phyloP scores from a whole-genome alignment of 1,140 invertebrate genomes.

The Trachymyrmex cornetzi region DNA sequence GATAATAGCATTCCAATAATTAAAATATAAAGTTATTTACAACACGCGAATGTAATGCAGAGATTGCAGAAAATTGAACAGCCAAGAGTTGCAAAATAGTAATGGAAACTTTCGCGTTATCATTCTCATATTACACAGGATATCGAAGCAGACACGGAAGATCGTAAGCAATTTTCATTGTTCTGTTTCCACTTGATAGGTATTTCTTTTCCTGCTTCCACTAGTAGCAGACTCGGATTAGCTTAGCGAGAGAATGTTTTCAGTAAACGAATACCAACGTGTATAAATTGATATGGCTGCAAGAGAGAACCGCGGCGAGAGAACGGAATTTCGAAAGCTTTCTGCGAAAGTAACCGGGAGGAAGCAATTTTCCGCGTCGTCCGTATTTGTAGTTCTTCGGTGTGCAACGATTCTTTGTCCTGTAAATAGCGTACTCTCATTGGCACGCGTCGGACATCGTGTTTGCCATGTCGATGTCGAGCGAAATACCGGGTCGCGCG shows the following conservation, averaged over 20 bases:
- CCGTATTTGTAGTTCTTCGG: slow-evolving; percentile 42
- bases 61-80: slow-evolving; percentile 28
- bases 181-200: slow-evolving; percentile 4
- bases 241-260: slow-evolving; percentile 44
- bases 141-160: slow-evolving; percentile 14
- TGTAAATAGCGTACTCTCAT: slow-evolving; percentile 42
- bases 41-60: not conserved
- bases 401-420: slow-evolving; percentile 49
- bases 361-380: slow-evolving; percentile 42
- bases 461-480: slow-evolving; percentile 12
- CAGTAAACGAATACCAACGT: slow-evolving; percentile 46
- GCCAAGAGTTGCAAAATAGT: not conserved
- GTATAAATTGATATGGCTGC: slow-evolving; percentile 54
- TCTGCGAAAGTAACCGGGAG: slow-evolving; percentile 37
- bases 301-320: slow-evolving; percentile 28
- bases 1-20: slow-evolving; percentile 49
- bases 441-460: slow-evolving; percentile 54
- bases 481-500: slow-evolving; percentile 7
- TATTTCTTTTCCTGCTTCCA: not conserved
- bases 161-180: slow-evolving; percentile 48
- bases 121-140: not conserved
- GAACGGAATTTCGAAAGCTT: slow-evolving; percentile 58
- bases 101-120: not conserved
- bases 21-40: slow-evolving; percentile 35
- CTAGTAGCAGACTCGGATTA: slow-evolving; percentile 22